Evolutionary conservation across 2,888 invertebrate genomes (phyloP).

Genomic region (Cryptocephalus moraei): DNA sequence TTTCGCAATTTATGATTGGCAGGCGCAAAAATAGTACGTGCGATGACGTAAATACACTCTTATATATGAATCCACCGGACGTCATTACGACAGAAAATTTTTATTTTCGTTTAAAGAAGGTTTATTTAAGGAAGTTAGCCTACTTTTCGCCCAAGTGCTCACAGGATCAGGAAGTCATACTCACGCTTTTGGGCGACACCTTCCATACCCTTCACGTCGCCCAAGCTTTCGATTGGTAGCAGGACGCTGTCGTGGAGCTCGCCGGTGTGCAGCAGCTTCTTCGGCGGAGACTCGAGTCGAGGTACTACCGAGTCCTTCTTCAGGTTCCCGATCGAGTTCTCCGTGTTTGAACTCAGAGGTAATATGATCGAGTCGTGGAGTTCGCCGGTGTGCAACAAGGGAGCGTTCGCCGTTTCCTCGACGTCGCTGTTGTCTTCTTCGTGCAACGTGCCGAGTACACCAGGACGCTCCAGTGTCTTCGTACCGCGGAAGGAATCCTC

Average conservation of each 20-base stretch:
- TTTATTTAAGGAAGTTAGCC: no score
- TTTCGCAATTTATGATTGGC: no score
- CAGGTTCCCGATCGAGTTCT: neutral
- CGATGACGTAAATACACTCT: no score
- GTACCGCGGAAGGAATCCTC: neutral
- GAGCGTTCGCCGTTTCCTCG: neutral
- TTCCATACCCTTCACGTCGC: neutral
- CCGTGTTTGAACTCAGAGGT: constrained; percentile 2
- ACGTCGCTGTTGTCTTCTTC: neutral
- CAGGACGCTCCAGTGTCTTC: neutral
- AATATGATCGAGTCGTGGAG: constrained; percentile 39
- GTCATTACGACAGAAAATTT: no score
- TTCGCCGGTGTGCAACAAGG: constrained; percentile 35
- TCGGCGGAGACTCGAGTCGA: neutral
- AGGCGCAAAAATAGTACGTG: no score
- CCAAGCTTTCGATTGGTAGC: constrained; percentile 7
- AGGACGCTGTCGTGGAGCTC: constrained; percentile 44
- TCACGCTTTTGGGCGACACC: neutral
- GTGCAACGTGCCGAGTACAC: neutral
- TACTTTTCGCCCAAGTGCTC: no score
- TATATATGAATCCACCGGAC: no score
- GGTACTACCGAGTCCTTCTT: neutral
- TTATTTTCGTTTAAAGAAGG: no score
- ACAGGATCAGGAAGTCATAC: no score
- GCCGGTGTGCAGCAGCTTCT: constrained; percentile 37